These are phyloP conservation scores for Leptodactylus fallax DNA, from an alignment of 2,797 vertebrate genomes.

Conservation along the genomic window DNA sequence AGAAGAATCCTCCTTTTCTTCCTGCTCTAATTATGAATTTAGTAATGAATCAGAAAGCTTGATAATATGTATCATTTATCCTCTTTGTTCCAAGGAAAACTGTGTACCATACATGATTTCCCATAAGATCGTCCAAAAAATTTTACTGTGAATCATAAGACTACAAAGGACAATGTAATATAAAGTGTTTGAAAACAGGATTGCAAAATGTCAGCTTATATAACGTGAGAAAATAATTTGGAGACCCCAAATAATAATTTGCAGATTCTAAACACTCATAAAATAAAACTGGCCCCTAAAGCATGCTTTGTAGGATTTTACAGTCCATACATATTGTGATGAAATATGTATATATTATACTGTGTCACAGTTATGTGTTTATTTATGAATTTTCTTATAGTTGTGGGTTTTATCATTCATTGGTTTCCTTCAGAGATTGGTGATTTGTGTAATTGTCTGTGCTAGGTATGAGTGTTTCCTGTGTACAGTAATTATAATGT, in stretches of 20 bases:
- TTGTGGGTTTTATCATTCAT: too few relatives aligned
- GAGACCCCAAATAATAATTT: background rate
- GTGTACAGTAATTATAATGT: too few relatives aligned
- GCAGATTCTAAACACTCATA: too few relatives aligned
- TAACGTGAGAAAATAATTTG: background rate
- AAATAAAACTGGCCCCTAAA: too few relatives aligned
- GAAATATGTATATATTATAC: too few relatives aligned
- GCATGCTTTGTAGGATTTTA: too few relatives aligned
- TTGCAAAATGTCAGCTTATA: background rate
- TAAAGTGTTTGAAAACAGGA: background rate
- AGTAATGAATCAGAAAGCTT: constrained; percentile 24
- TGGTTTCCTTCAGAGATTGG: too few relatives aligned
- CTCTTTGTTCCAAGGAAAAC: constrained; percentile 31
- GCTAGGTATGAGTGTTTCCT: too few relatives aligned
- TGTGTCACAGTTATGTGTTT: too few relatives aligned
- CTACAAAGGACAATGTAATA: background rate
- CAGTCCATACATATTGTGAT: too few relatives aligned
- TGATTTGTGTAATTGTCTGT: too few relatives aligned
- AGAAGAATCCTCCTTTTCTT: constrained; percentile 22
- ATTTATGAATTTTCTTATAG: too few relatives aligned
- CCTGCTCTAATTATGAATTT: constrained; percentile 32
- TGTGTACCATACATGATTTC: background rate
- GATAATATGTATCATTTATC: constrained; percentile 33
- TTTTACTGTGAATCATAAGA: background rate
- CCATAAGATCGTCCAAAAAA: background rate